Conservation (phyloP, 2,797 vertebrate genomes). For the Hemibagrus guttatus region DNA sequence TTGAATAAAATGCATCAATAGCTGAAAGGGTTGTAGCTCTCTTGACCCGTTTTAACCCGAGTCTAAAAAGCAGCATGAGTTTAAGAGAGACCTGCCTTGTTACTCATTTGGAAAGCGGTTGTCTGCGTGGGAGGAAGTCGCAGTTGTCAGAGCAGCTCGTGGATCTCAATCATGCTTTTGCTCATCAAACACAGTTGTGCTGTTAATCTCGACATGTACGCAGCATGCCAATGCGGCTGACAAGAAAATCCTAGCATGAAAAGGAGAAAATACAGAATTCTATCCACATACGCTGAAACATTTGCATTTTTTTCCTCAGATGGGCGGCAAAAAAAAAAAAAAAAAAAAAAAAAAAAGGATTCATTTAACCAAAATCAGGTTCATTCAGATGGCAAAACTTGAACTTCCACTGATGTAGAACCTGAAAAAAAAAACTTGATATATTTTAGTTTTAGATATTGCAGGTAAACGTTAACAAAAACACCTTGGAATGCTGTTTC, state of each 20-base stretch:
- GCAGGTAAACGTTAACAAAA: too few species aligned
- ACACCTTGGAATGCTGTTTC: too few species aligned
- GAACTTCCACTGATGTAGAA: too few species aligned
- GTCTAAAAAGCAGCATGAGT: slow-evolving; percentile 20
- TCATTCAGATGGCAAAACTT: too few species aligned
- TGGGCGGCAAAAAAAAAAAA: neutral
- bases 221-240: neutral
- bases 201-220: slow-evolving; percentile 43
- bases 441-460: too few species aligned
- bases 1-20: slow-evolving; percentile 18
- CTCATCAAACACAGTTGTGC: slow-evolving; percentile 30
- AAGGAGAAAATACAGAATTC: neutral
- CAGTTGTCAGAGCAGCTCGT: slow-evolving; percentile 56
- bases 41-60: slow-evolving; percentile 23
- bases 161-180: slow-evolving; percentile 42
- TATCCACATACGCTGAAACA: neutral
- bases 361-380: too few species aligned
- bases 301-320: neutral
- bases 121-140: slow-evolving; percentile 46
- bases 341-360: neutral
- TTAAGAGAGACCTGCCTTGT: slow-evolving; percentile 34
- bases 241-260: slow-evolving; percentile 7
- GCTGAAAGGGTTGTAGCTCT: slow-evolving; percentile 1
- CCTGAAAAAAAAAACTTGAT: too few species aligned
- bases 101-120: slow-evolving; percentile 40